Base-by-base conservation (phyloP, 2,888 invertebrate species). In the Tyria jacobaeae region DNA sequence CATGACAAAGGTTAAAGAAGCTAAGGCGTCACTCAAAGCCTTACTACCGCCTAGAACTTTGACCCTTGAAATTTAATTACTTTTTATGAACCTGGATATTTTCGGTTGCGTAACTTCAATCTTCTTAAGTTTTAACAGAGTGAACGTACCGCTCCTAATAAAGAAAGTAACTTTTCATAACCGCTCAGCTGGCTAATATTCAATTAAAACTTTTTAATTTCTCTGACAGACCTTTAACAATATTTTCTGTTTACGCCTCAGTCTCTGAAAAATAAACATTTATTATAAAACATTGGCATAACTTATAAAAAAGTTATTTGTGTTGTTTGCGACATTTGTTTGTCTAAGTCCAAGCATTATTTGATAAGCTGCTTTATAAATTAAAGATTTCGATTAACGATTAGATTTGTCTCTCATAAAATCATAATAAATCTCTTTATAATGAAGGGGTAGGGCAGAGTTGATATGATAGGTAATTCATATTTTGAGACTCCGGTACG, bases 171-270 rank as follows among this genome's bases (percentile, higher is more conserved):
- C 84, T 85, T 84, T 80, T 76, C 70, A 76, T 82, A 79, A 82
- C 79, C 82, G 86, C 84, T 87, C 86, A 85, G 82, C 84, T 84
- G 88, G 85, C 87, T 90, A 90, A 89, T 90, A 90, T 90, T 90
- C 89, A 91, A 91, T 91, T 90, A 90, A 89, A 91, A 91, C 83
- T 91, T 91, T 89, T 86, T 85, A 89, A 89, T 90, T 89, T 90
- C 76, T 66, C 81, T 75, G 75, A 69, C 75, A 81, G 83, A 83
- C 83, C 84, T 83, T 81, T 79, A 75, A 86, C 85, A 84, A 88
- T 89, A 89, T 88, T 89, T 88, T 85, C 78, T 86, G 86, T 88
- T 88, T 87, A 85, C 83, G 82, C 78, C 75, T 64, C 70, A 63
- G 70, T 64, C 56, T 68, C 62, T 68, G 71, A 70, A 78, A 84